Base-by-base conservation (phyloP, 2,888 invertebrate genomes). In the Cyaniris semiargus region DNA sequence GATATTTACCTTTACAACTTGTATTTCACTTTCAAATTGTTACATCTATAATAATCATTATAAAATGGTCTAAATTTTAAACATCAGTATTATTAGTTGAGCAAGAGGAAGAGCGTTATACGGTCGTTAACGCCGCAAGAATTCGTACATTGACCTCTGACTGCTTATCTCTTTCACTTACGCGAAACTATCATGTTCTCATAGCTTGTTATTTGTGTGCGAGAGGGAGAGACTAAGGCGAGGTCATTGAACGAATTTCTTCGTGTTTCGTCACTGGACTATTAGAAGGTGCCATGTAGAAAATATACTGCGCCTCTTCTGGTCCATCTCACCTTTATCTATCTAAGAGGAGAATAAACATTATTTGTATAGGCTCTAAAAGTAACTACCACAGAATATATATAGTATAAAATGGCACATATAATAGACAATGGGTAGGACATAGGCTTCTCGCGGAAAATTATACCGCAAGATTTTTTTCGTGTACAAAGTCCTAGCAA, bases 1-100 rank as follows among this genome's bases (percentile, higher is more conserved):
- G 34, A 71, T 71, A 71, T 38, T 38, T n/a, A 21, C 71, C 71
- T 71, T 71, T 71, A 71, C 71, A 38, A 38, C 23, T 71, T 71
- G 71, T 71, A 34, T 71, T 71, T 38, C 71, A 38, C 18, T 34
- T 21, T 71, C 38, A 10, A 38, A 38, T 21, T 7, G 18, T 31
- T 66, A 66, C 66, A 66, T 66, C 6, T 27, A 15, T 18, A 15
- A 66, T 27, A 66, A 66, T 66, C 66, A 31, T 66, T 31, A 31
- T 66, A 7, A 66, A 27, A 13, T 66, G 13, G 23, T 10, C n/a
- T 10, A 21, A 58, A 56, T 21, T 1, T 38, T 8, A 44, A 44
- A 44, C 44, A 44, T 44, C 44, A 44, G 44, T 44, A 13, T 44
- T 44, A 44, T 44, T 44, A 44, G 10, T 10, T 44, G 44, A 44